A percentile compares a stretch with the other conserved stretches of the same genome.
Evolutionary conservation across 2,888 invertebrate genomes (phyloP).

Genomic region (Tupiocoris notatus): DNA sequence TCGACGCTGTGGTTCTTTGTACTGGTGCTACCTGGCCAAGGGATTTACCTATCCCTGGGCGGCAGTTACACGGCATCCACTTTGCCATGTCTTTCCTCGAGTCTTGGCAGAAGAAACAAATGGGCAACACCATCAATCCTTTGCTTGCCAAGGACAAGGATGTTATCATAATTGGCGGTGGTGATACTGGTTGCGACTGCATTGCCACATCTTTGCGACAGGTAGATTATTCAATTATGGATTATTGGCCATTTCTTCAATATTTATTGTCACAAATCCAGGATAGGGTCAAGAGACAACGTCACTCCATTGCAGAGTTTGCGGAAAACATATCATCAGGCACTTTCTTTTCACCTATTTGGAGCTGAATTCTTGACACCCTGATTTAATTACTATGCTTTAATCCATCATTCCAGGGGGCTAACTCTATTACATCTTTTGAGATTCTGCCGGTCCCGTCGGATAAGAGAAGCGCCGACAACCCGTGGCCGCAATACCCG

Average conservation of each 20-base stretch:
- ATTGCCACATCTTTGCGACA: conserved; percentile 92
- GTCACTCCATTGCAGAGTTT: no score
- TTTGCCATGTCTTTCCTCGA: conserved; percentile 98
- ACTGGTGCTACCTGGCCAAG: conserved; percentile 97
- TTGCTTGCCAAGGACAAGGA: conserved; percentile 89
- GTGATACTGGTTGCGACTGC: conserved; percentile 95
- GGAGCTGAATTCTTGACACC: no score
- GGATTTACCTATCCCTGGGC: conserved; percentile 80
- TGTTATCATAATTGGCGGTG: conserved; percentile 89
- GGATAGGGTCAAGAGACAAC: no score
- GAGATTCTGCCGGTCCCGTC: conserved; percentile 96
- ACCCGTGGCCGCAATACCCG: conserved; percentile 99
- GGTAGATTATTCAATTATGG: conserved; percentile 53
- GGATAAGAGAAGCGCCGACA: conserved; percentile 73
- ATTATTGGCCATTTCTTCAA: no score
- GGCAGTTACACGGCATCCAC: conserved; percentile 88
- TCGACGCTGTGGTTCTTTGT: conserved; percentile 84
- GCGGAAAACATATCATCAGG: no score
- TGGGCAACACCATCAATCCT: conserved; percentile 63
- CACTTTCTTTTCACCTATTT: no score
- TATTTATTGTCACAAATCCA: no score
- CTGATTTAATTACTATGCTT: not conserved
- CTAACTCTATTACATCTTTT: conserved; percentile 88
- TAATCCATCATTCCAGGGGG: conserved; percentile 65
- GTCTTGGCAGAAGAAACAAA: conserved; percentile 92